phyloP scores from a whole-genome alignment of 2,888 invertebrate species.

The Ellobium chinense region DNA sequence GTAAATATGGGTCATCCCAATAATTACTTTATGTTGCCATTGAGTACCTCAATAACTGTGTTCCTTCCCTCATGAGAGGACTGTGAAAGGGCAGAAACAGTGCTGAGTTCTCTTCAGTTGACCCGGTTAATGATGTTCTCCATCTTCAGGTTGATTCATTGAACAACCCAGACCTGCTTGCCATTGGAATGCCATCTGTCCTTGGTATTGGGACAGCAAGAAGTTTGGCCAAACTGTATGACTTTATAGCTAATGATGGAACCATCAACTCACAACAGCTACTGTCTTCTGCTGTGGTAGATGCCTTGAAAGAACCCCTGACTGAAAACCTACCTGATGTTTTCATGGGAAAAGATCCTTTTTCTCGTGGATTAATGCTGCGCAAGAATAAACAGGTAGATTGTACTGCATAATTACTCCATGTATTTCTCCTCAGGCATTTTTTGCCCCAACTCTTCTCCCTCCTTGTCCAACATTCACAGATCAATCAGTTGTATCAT shows the following conservation, averaged over 20 bases:
- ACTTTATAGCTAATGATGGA: slow-evolving; percentile 69
- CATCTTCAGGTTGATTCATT: too few species aligned
- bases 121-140: too few species aligned
- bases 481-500: too few species aligned
- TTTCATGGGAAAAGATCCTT: neutral
- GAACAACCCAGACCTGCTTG: slow-evolving; percentile 67
- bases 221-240: slow-evolving; percentile 71
- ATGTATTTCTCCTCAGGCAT: neutral
- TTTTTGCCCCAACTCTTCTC: neutral
- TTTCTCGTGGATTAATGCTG: neutral
- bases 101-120: too few species aligned
- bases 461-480: neutral
- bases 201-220: slow-evolving; percentile 72
- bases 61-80: too few species aligned
- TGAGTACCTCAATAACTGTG: too few species aligned
- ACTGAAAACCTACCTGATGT: neutral
- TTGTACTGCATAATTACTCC: neutral
- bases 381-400: neutral
- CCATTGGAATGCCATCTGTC: slow-evolving; percentile 68
- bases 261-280: slow-evolving; percentile 51
- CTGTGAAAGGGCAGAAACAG: too few species aligned
- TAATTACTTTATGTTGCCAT: too few species aligned
- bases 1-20: too few species aligned
- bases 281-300: slow-evolving; percentile 29
- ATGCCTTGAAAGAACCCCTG: neutral